Evolutionary conservation across 2,797 vertebrate species (phyloP).

Genomic region (Sebastiscus albofasciatus): DNA sequence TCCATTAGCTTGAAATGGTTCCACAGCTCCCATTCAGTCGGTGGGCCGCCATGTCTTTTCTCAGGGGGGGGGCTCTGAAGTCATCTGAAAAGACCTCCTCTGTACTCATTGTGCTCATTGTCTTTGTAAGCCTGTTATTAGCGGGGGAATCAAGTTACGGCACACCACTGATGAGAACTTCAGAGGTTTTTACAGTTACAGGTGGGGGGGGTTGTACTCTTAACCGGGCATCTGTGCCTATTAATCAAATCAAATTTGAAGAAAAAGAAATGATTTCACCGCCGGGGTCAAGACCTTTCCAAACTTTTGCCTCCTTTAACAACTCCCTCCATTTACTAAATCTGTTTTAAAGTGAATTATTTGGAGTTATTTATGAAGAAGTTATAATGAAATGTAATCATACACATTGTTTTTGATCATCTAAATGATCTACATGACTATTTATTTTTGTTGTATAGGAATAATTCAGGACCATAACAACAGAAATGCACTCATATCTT

Average conservation of each 20-base stretch:
- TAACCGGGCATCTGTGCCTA: slow-evolving; percentile 35
- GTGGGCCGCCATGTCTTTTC: slow-evolving; percentile 74
- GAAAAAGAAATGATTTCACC: slow-evolving; percentile 24
- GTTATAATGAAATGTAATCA: not conserved
- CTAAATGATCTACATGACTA: not conserved
- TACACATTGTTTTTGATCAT: not conserved
- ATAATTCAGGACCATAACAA: not conserved
- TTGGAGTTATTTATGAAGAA: not conserved
- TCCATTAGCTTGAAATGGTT: slow-evolving; percentile 78
- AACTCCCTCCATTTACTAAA: not conserved
- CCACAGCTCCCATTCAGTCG: slow-evolving; percentile 72
- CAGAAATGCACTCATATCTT: not conserved
- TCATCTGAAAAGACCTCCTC: slow-evolving; percentile 83
- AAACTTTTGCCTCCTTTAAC: slow-evolving; percentile 3
- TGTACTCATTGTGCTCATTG: slow-evolving; percentile 84
- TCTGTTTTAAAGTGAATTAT: not conserved
- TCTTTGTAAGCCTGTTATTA: slow-evolving; percentile 85
- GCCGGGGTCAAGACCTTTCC: not conserved
- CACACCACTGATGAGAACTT: slow-evolving; percentile 69
- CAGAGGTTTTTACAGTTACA: slow-evolving; percentile 71
- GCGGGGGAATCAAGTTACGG: slow-evolving; percentile 80
- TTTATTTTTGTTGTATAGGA: not conserved
- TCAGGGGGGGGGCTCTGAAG: slow-evolving; percentile 73
- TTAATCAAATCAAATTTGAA: slow-evolving; percentile 44
- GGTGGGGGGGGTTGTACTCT: slow-evolving; percentile 54